Conservation (phyloP, 1,140 invertebrate genomes). For the Philopotamus ludificatus region DNA sequence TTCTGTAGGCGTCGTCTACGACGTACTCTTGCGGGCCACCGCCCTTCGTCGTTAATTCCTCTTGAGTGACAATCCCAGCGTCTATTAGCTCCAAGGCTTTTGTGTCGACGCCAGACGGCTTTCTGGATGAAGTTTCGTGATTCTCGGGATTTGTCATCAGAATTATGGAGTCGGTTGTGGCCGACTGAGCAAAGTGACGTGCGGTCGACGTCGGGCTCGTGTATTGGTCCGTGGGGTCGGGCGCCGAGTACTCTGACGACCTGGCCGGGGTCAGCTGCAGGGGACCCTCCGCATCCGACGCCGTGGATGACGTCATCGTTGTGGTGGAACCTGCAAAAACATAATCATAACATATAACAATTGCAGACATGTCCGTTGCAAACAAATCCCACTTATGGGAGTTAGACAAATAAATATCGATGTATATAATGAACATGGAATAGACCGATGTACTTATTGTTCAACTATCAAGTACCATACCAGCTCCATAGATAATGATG, state of each 20-base stretch:
- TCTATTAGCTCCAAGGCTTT: neutral
- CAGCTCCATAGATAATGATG: no score
- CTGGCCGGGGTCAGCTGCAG: neutral
- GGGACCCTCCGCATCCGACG: neutral
- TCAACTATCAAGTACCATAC: no score
- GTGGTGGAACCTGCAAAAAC: conserved; percentile 24
- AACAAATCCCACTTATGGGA: no score
- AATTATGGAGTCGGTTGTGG: neutral
- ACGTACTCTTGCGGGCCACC: neutral
- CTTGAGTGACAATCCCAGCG: conserved; percentile 5
- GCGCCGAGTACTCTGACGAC: neutral
- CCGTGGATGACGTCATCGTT: conserved; percentile 14
- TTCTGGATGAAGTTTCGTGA: neutral
- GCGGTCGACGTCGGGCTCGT: neutral
- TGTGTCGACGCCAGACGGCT: neutral
- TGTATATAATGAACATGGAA: no score
- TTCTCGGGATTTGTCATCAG: conserved; percentile 13
- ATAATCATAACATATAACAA: no score
- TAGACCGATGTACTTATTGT: no score
- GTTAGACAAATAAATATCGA: no score
- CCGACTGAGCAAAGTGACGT: neutral
- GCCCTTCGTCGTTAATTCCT: conserved; percentile 7
- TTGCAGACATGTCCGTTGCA: no score
- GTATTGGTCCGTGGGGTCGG: conserved; percentile 9
- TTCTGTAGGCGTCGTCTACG: neutral